Base-by-base conservation (phyloP, 2,113 vertebrate genomes). In the Nothobranchius kuhntae region DNA sequence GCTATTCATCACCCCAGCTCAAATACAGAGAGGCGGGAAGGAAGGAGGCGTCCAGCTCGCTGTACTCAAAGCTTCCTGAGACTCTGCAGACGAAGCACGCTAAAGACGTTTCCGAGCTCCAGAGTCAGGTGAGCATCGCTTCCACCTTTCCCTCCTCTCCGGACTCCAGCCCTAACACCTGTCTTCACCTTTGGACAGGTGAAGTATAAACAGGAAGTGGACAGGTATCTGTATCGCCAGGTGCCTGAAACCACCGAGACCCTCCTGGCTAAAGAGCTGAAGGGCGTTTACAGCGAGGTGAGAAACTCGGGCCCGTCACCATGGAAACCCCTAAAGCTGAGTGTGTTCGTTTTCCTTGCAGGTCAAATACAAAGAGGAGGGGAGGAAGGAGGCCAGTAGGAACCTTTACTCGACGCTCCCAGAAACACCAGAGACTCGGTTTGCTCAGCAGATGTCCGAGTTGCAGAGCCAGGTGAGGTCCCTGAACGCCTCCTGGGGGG, bases 51-150 rank as follows among this genome's bases (percentile, higher is more conserved):
- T 90, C 91, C 65, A 90, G 90, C 51, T 91, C 86, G 55, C 85
- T 96, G 15, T 98, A 95, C 86, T 92, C 93, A 8, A 92, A 85
- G 86, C 94, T 98, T 89, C 94, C 95, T 0, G 93, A 95, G 55
- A 97, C 96, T 26, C 78, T 69, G 76, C 74, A 89, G 8, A 90
- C 80, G 0, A 60, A 11, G 6, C 87, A 64, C 8, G 85, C 76
- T 1, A 87, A 75, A 55, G 80, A 85, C 42, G 63, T 9, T 0
- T 78, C 89, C 0, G 63, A 65, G 65, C 83, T 85, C 61, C 86
- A 83, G 75, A 91, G 89, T 47, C 83, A 88, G 83, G 89, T 88
- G 5, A 50, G 6, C 38, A 40, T 40, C 7, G 9, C 38, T 48
- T 48, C 46, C 46, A 48, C 11, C 12, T 10, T 44, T 45, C 42